A percentile compares a stretch with the other conserved stretches of the same genome.
phyloP scores from a whole-genome alignment of 2,113 vertebrate species.

The Corydoras maculifer region DNA sequence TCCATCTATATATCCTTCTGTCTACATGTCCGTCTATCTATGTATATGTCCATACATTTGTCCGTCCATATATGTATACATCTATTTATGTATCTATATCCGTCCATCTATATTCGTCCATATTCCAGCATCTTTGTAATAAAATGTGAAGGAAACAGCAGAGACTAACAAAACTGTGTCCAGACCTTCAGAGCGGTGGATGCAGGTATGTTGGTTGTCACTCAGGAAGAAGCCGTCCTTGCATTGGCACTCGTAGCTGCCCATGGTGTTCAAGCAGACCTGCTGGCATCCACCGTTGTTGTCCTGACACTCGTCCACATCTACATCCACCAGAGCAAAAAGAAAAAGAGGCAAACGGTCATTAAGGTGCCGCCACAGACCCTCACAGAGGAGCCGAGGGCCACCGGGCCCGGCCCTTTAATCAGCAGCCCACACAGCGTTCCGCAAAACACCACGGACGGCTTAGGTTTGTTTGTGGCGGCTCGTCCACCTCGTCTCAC shows the following conservation, averaged over 20 bases:
- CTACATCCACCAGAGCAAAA: constrained; percentile 53
- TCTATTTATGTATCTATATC: no score
- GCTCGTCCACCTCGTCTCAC: neutral
- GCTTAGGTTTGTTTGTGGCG: constrained; percentile 40
- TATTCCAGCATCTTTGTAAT: no score
- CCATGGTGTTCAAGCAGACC: constrained; percentile 93
- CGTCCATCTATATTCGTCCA: no score
- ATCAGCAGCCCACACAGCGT: constrained; percentile 34
- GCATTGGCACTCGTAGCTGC: constrained; percentile 95
- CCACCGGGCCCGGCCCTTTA: constrained; percentile 1
- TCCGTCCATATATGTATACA: no score
- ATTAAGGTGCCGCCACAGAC: constrained; percentile 30
- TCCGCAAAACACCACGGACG: constrained; percentile 21
- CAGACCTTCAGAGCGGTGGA: constrained; percentile 94
- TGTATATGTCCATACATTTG: no score
- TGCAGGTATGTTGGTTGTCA: constrained; percentile 97
- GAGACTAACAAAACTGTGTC: no score
- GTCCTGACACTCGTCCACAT: constrained; percentile 91
- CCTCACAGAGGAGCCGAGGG: constrained; percentile 6
- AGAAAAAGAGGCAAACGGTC: constrained; percentile 32
- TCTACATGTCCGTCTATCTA: no score
- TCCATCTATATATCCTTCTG: no score
- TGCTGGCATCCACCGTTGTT: constrained; percentile 97
- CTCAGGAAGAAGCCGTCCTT: constrained; percentile 91
- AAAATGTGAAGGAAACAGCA: no score